Conservation (phyloP, 2,888 invertebrate species). For the Lordiphosa andalusiaca region DNA sequence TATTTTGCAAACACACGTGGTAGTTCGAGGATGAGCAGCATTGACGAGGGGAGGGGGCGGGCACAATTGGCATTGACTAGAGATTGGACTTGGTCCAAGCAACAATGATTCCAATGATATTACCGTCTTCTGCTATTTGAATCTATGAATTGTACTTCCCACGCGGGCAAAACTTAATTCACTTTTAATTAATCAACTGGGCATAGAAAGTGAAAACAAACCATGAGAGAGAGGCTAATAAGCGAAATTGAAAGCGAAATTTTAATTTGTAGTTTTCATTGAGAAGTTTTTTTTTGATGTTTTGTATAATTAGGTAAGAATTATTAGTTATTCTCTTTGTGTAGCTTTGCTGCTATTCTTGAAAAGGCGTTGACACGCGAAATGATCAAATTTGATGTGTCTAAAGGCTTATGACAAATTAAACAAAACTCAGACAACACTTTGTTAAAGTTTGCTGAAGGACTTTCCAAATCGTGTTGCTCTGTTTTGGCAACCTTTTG, state of each 20-base stretch:
- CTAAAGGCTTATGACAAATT: too few species aligned
- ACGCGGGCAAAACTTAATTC: constrained; percentile 29
- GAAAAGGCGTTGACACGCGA: too few species aligned
- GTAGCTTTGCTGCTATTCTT: too few species aligned
- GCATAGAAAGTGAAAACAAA: constrained; percentile 35
- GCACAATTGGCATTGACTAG: constrained; percentile 57
- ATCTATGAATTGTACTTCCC: constrained; percentile 22
- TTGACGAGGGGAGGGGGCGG: constrained; percentile 21
- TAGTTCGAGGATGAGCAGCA: constrained; percentile 35
- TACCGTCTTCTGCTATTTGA: constrained; percentile 4
- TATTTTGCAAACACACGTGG: constrained; percentile 27
- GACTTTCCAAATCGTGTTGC: too few species aligned
- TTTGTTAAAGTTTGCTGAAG: too few species aligned
- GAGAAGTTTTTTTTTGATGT: too few species aligned
- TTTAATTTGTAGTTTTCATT: too few species aligned
- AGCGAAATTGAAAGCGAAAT: constrained; percentile 27
- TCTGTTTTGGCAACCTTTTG: too few species aligned
- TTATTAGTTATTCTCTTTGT: too few species aligned
- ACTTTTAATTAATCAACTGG: constrained; percentile 29
- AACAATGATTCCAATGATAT: constrained; percentile 35
- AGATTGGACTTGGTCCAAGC: constrained; percentile 44
- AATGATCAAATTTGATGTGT: too few species aligned
- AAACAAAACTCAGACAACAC: too few species aligned
- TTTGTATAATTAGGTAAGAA: too few species aligned
- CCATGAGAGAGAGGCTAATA: constrained; percentile 19